Conservation (phyloP, 1,140 invertebrate genomes). For the Teleogryllus occipitalis region DNA sequence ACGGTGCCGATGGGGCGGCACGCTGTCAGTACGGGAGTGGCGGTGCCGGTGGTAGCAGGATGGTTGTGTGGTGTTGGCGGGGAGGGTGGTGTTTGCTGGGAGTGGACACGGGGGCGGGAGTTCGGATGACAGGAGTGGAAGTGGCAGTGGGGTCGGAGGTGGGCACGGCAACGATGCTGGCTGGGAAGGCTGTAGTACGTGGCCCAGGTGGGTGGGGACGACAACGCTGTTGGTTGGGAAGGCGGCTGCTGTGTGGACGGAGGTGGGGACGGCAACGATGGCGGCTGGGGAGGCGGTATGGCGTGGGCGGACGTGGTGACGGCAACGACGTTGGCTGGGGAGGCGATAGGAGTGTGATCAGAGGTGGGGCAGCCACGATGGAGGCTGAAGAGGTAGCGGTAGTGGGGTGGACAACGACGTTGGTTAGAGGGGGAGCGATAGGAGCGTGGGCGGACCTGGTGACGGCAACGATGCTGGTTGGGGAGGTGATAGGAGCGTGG, state of each 20-base stretch:
- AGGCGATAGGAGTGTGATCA: neutral
- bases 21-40: too few species aligned
- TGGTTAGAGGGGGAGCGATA: neutral
- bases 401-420: neutral
- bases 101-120: neutral
- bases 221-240: neutral
- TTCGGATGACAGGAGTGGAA: neutral
- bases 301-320: neutral
- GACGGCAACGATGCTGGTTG: neutral
- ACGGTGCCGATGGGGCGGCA: too few species aligned
- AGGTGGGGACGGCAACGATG: neutral
- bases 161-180: too few species aligned
- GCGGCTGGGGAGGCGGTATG: neutral
- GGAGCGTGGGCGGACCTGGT: neutral
- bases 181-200: neutral
- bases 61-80: too few species aligned
- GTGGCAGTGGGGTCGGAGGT: neutral
- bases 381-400: neutral
- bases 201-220: neutral
- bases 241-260: neutral
- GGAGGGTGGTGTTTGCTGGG: too few species aligned
- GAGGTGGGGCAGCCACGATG: neutral
- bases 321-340: neutral
- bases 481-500: neutral
- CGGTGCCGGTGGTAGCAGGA: too few species aligned